Evolutionary conservation across 1,140 invertebrate genomes (phyloP).

Genomic region (Zeugodacus cucurbitae): DNA sequence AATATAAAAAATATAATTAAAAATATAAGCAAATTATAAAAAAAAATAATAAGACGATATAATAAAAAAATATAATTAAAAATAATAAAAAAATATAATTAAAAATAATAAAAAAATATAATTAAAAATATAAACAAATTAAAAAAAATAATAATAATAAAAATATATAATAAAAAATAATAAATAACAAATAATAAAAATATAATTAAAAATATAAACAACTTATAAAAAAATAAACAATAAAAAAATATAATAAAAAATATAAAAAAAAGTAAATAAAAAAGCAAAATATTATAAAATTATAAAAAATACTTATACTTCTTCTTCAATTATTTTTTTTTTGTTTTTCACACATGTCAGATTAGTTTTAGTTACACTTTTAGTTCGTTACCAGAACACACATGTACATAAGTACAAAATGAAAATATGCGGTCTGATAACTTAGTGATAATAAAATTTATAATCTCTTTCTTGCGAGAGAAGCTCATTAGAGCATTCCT

Average conservation of each 20-base stretch:
- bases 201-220: background rate
- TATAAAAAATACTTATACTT: too few species aligned
- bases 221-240: too few species aligned
- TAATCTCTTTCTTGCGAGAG: background rate
- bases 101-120: background rate
- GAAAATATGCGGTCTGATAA: too few species aligned
- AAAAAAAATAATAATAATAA: background rate
- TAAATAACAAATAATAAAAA: background rate
- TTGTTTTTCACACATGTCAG: background rate
- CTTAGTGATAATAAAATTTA: background rate
- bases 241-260: background rate
- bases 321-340: background rate
- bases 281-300: background rate
- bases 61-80: background rate
- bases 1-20: background rate
- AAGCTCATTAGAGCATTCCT: background rate
- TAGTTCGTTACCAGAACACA: background rate
- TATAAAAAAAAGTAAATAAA: background rate
- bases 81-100: background rate
- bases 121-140: background rate
- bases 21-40: background rate
- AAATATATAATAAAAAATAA: background rate
- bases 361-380: background rate
- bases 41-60: background rate
- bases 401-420: background rate